A percentile compares a stretch with the other conserved stretches of the same genome.
Evolutionary conservation across 2,113 vertebrate species (phyloP).

Genomic region (Myrmophylax atrothorax): DNA sequence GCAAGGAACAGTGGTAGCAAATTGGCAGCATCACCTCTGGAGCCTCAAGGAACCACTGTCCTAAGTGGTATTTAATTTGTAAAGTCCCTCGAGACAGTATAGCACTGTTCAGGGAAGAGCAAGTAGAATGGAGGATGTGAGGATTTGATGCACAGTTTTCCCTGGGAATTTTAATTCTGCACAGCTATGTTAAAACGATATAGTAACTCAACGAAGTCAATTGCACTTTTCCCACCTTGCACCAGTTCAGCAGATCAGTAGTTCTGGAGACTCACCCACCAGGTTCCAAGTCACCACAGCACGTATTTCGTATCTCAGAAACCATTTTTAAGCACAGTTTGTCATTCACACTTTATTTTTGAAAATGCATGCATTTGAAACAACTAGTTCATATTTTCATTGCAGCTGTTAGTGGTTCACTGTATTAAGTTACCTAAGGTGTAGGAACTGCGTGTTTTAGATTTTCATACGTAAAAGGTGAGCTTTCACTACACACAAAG

Average conservation of each 20-base stretch:
- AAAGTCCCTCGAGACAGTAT: neutral
- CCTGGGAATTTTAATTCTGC: neutral
- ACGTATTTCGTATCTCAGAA: neutral
- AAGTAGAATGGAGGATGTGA: neutral
- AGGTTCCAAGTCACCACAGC: neutral
- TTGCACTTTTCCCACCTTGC: neutral
- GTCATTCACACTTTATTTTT: neutral
- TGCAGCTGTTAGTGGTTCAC: neutral
- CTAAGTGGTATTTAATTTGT: neutral
- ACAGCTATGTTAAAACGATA: neutral
- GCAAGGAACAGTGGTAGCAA: neutral
- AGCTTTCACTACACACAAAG: neutral
- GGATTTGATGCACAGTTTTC: neutral
- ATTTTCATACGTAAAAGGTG: neutral
- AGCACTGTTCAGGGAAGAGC: neutral
- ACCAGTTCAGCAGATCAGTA: neutral
- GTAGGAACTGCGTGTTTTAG: neutral
- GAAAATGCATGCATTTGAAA: neutral
- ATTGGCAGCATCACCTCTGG: neutral
- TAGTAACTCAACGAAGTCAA: neutral
- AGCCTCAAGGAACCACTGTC: neutral
- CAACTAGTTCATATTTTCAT: neutral
- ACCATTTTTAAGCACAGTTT: neutral
- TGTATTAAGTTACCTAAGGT: neutral
- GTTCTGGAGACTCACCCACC: neutral